Evolutionary conservation across 1,140 invertebrate genomes (phyloP).

Genomic region (Heliothis virescens): DNA sequence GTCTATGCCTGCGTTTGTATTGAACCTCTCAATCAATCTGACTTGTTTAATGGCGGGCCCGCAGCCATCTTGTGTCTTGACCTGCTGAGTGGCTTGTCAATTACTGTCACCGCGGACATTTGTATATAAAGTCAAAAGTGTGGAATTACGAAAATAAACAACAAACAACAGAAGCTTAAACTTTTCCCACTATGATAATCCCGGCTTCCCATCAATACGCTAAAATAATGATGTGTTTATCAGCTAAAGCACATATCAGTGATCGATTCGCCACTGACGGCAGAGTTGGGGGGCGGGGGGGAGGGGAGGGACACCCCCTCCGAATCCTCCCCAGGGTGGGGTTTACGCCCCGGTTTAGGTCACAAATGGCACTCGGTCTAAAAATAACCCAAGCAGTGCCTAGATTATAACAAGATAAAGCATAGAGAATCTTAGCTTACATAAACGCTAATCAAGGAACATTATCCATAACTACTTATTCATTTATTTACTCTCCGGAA

Average conservation of each 20-base stretch:
- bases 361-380: constrained; percentile 63
- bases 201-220: neutral
- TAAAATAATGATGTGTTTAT: constrained; percentile 27
- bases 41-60: neutral
- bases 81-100: constrained; percentile 72
- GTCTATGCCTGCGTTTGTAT: too few species aligned
- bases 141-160: constrained; percentile 75
- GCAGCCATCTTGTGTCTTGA: constrained; percentile 78
- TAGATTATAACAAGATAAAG: constrained; percentile 55
- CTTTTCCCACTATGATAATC: constrained; percentile 5
- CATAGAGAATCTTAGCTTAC: constrained; percentile 29
- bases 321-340: too few species aligned
- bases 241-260: constrained; percentile 22
- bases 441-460: neutral
- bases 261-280: constrained; percentile 62
- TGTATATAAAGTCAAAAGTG: constrained; percentile 76
- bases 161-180: constrained; percentile 72
- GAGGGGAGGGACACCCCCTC: too few species aligned
- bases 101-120: constrained; percentile 80
- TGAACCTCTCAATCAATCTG: too few species aligned
- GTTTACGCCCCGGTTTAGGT: constrained; percentile 51
- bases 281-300: too few species aligned
- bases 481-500: neutral
- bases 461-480: neutral
- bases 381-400: constrained; percentile 81